These are phyloP conservation scores for Aphidius colemani DNA, from an alignment of 2,888 invertebrate genomes.

Conservation along the genomic window DNA sequence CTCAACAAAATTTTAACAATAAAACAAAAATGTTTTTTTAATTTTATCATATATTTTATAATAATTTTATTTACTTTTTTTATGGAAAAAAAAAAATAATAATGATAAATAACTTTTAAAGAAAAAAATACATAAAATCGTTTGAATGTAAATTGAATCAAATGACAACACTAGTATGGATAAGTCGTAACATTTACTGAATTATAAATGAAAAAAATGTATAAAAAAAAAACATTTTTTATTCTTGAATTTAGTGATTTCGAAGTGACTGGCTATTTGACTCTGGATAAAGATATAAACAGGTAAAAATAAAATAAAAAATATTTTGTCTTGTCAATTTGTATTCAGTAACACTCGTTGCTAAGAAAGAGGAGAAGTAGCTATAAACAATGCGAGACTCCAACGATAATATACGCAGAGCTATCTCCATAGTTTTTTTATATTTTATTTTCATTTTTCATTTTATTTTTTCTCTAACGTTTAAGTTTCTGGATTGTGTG, in stretches of 20 bases:
- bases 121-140: slow-evolving; percentile 7
- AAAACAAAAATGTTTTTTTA: slow-evolving; percentile 13
- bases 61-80: background rate
- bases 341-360: slow-evolving; percentile 53
- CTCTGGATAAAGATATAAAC: slow-evolving; percentile 33
- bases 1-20: slow-evolving; percentile 15
- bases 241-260: slow-evolving; percentile 21
- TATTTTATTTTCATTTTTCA: slow-evolving; percentile 23
- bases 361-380: slow-evolving; percentile 57
- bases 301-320: slow-evolving; percentile 26
- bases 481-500: slow-evolving; percentile 2
- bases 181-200: slow-evolving; percentile 5
- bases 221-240: slow-evolving; percentile 1
- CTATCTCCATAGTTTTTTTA: slow-evolving; percentile 39
- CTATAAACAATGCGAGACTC: slow-evolving; percentile 59
- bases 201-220: slow-evolving; percentile 17
- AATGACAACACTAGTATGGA: slow-evolving; percentile 25
- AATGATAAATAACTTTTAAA: background rate
- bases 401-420: slow-evolving; percentile 48
- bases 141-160: slow-evolving; percentile 25
- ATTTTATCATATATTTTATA: background rate
- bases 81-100: slow-evolving; percentile 4
- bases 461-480: slow-evolving; percentile 1
- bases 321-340: slow-evolving; percentile 47
- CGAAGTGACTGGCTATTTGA: slow-evolving; percentile 26